Evolutionary conservation across 2,888 invertebrate species (phyloP).

Genomic region (Dolichopus griseipennis): DNA sequence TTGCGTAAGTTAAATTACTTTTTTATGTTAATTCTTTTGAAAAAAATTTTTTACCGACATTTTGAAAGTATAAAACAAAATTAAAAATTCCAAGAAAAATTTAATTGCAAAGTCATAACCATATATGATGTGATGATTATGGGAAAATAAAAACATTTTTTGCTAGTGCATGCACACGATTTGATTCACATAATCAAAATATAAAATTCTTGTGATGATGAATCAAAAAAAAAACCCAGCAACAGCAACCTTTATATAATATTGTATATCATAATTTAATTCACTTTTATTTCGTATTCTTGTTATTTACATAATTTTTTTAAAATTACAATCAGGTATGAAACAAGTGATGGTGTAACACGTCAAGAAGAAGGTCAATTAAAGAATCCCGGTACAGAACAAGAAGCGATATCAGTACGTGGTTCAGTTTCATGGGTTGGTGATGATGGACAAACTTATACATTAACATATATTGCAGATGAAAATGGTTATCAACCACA

Average conservation of each 20-base stretch:
- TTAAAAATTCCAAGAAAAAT: too few species aligned
- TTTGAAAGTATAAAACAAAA: too few species aligned
- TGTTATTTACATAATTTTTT: not conserved
- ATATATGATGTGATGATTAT: too few species aligned
- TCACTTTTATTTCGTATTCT: not conserved
- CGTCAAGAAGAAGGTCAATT: slow-evolving; percentile 41
- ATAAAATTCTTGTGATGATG: too few species aligned
- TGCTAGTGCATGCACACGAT: too few species aligned
- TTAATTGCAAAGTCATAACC: too few species aligned
- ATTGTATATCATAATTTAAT: too few species aligned
- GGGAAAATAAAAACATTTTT: too few species aligned
- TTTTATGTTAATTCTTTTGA: not conserved
- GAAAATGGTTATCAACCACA: slow-evolving; percentile 49
- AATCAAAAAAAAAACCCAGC: too few species aligned
- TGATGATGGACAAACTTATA: slow-evolving; percentile 45
- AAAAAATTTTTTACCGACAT: not conserved
- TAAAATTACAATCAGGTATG: slow-evolving; percentile 32
- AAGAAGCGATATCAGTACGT: slow-evolving; percentile 51
- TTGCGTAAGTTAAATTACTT: slow-evolving; percentile 46
- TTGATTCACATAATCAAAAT: too few species aligned
- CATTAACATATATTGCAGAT: slow-evolving; percentile 46
- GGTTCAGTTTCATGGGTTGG: slow-evolving; percentile 54
- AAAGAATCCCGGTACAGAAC: slow-evolving; percentile 44
- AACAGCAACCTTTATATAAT: too few species aligned
- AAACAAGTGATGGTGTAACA: slow-evolving; percentile 45